These are phyloP conservation scores for Psammodynastes pulverulentus DNA, from an alignment of 2,113 vertebrate genomes.

Conservation along the genomic window DNA sequence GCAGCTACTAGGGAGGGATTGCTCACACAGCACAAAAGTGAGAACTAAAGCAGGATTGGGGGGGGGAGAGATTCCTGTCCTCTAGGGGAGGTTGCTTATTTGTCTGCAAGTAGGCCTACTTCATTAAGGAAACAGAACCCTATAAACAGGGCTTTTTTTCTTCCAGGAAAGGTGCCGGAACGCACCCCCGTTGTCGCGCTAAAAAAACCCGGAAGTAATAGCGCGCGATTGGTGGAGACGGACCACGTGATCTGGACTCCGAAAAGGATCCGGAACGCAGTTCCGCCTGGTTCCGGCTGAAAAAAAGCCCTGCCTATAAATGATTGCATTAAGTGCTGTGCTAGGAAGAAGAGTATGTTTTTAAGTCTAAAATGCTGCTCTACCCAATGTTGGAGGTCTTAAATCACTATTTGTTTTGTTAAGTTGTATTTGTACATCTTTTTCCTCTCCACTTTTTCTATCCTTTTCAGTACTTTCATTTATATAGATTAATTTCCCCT, in stretches of 20 bases:
- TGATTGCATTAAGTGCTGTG: neutral
- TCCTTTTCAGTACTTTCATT: neutral
- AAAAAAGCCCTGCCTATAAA: too few relatives aligned
- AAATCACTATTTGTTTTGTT: neutral
- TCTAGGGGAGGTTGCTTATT: neutral
- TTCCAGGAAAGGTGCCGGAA: too few relatives aligned
- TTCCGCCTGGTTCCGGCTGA: too few relatives aligned
- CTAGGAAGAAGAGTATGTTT: neutral
- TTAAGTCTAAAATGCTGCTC: neutral
- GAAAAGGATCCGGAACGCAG: too few relatives aligned
- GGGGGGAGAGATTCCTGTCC: neutral
- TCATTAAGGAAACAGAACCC: neutral
- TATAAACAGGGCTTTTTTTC: too few relatives aligned
- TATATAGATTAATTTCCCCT: neutral
- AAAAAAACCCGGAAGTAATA: too few relatives aligned
- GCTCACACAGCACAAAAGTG: accelerated
- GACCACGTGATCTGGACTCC: too few relatives aligned
- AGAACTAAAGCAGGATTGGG: neutral
- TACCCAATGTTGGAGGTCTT: neutral
- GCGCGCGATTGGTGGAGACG: too few relatives aligned
- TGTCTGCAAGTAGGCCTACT: neutral
- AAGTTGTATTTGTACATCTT: neutral
- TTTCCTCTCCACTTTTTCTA: neutral
- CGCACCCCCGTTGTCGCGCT: too few relatives aligned
- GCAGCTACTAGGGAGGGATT: neutral